Evolutionary conservation across 1,140 invertebrate species (phyloP), one percentile per base, ranked within the genome.

Genomic region (Heliconius hewitsoni): DNA sequence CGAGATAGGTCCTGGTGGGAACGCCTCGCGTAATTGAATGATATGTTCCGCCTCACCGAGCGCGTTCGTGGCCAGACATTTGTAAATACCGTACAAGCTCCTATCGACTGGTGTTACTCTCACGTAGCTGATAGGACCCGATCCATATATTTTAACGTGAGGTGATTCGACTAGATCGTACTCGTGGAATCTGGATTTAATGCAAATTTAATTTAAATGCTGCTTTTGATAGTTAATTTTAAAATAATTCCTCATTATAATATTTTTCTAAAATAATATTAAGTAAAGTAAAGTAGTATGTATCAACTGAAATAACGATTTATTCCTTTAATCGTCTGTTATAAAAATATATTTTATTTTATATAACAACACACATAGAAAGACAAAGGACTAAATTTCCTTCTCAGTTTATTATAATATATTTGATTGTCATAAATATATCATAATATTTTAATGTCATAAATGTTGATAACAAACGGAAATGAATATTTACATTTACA

Each of bases 1-100:
- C 37, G 89, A 82, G 74, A 93, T 86, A 72, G 84, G 81, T 8
- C 86, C 89, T 9, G 92, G 94, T 57, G 89, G 87, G 77, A 87
- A 91, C 16, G 97, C 98, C 91, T 98, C 96, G 81, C 96, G 96
- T 55, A 99, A 94, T 57, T 96, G 95, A 74, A 98, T 96, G 27
- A 92, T 89, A 74, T 96, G 96, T 71, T 96, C 95, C 1, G 95
- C 95, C 66, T 95, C 95, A 5, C 98, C 98, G 52, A 97, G 96
- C 27, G 94, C 94, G 85, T 99, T 99, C 4, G 95, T 96, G 0
- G 98, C 98, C 52, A 97, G 95, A 91, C 98, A 99, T 85, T 96
- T 97, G 94, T 98, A 99, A 27, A 94, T 93, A 0, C 97, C 97
- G 90, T 97, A 98, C 76, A 96, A 96, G 50, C 95, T 91, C 3